Evolutionary conservation across 2,113 vertebrate genomes (phyloP), one percentile per base, ranked within the genome.

Genomic region (Ctenomys sociabilis): DNA sequence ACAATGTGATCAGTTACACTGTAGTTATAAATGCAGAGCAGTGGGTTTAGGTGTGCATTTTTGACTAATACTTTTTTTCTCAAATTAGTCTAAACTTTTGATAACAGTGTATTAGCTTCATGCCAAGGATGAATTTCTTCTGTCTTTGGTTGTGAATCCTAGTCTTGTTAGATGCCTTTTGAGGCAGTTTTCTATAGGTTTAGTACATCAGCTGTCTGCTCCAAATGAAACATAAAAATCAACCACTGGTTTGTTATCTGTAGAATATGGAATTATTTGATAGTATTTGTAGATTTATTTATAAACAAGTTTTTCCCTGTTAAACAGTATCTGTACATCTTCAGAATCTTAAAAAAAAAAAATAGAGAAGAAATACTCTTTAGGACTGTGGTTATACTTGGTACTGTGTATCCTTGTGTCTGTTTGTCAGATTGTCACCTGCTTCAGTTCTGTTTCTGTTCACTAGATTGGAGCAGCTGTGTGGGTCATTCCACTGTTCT

Each of bases 31-130:
- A 78, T 45, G 73, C 52, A 85, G n/a, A 75, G 28, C 57, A 45
- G 2, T 54, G 22, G 52, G 4, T 73, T 84, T 66, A 68, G 22
- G 40, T 84, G 54, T 57, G 16, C 1, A 35, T 80, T 94, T 94
- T 92, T 73, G 35, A 84, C n/a, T 66, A 81, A 59, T 3, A 57
- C 13, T 84, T 85, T 92, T 92, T 94, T 90, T 85, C 85, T 89
- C 28, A 89, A 40, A n/a, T 90, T 57, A 49, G 61, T 61, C 90
- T 68, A 73, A 11, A 24, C 75, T 83, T 70, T 68, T 94, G 49
- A 81, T 75, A 21, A 49, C 16, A 26, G 10, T 43, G 13, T 49
- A 87, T 94, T 94, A 94, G 63, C 26, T 94, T 85, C 43, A 45
- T 73, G n/a, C 16, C 72, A 32, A 91, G n/a, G 30, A 16, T 85